These are phyloP conservation scores for Vidua macroura DNA, from an alignment of 2,113 vertebrate genomes.

Conservation along the genomic window DNA sequence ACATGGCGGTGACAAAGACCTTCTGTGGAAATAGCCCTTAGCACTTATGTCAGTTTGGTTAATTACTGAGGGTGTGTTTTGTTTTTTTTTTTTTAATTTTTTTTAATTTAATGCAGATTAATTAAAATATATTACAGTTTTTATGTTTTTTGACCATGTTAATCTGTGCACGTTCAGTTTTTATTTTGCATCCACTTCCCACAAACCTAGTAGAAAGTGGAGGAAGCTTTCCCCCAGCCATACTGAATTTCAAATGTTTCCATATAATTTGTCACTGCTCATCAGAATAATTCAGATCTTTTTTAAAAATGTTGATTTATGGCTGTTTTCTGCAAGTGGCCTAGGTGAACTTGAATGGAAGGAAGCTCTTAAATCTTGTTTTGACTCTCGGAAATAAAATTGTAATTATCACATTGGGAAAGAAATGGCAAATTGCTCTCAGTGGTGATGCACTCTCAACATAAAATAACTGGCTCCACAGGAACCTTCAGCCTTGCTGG, in stretches of 20 bases:
- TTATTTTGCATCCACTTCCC: not conserved
- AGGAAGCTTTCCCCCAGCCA: not conserved
- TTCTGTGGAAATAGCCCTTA: not conserved
- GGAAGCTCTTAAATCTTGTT: not conserved
- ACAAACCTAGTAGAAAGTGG: not conserved
- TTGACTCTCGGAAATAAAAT: not conserved
- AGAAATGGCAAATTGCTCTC: not conserved
- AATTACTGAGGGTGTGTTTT: not conserved
- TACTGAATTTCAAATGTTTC: conserved; percentile 28
- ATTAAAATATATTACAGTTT: not conserved
- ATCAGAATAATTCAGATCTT: not conserved
- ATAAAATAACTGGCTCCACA: not conserved
- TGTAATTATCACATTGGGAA: not conserved
- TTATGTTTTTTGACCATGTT: not conserved
- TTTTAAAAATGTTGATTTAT: not conserved
- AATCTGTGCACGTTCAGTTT: not conserved
- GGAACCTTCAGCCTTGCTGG: not conserved
- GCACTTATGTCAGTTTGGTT: not conserved
- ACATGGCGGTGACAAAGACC: not conserved
- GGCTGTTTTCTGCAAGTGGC: not conserved
- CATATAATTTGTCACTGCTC: not conserved
- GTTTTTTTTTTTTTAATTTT: not conserved
- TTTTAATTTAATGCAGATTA: not conserved
- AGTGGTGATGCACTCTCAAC: not conserved
- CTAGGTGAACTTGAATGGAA: not conserved